Percentiles rank a stretch among this genome's conserved stretches.
Evolutionary conservation across 2,888 invertebrate genomes (phyloP).

Genomic region (Poecilobothrus nobilitatus): DNA sequence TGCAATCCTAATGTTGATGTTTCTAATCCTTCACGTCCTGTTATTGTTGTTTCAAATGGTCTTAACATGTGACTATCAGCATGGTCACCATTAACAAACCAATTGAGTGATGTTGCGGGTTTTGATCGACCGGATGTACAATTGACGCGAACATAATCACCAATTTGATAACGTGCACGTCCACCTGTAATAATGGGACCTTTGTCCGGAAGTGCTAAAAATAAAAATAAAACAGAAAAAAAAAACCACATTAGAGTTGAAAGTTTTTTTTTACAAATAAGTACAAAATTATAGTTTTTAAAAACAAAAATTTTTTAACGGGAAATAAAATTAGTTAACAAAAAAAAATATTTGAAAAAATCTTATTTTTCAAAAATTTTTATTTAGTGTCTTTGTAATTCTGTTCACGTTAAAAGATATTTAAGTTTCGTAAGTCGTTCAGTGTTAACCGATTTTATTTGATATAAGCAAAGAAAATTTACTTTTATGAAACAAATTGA

Average conservation of each 20-base stretch:
- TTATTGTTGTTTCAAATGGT: conserved; percentile 48
- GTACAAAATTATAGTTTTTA: neutral
- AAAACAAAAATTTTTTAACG: no score
- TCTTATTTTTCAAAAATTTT: no score
- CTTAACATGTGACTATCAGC: conserved; percentile 42
- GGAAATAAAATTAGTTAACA: no score
- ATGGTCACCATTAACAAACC: conserved; percentile 54
- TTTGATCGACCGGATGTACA: conserved; percentile 56
- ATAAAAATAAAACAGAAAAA: conserved; percentile 11
- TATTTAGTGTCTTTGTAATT: no score
- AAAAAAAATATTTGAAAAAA: no score
- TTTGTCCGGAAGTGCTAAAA: conserved; percentile 50
- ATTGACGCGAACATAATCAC: conserved; percentile 52
- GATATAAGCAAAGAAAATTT: no score
- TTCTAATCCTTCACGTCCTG: conserved; percentile 55
- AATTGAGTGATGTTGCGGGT: conserved; percentile 51
- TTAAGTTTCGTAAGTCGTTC: no score
- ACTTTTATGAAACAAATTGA: no score
- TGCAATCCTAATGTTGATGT: conserved; percentile 59
- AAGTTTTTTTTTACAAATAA: neutral
- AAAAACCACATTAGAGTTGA: no score
- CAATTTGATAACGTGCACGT: conserved; percentile 51
- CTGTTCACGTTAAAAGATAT: no score
- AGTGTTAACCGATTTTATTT: no score
- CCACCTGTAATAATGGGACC: conserved; percentile 54